Evolutionary conservation across 2,113 vertebrate species (phyloP).

Genomic region (Etia nguti): DNA sequence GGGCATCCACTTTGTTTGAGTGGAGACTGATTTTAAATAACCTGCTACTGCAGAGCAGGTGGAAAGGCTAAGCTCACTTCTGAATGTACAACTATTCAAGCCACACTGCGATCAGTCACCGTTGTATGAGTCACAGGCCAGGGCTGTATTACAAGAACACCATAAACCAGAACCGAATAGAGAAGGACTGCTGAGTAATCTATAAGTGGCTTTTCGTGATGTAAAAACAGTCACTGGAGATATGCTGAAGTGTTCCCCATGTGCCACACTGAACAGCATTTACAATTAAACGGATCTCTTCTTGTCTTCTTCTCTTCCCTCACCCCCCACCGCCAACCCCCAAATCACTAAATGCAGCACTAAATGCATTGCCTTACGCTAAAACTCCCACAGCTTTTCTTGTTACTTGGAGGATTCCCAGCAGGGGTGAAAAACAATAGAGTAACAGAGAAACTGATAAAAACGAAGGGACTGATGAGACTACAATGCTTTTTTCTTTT

Average conservation of each 20-base stretch:
- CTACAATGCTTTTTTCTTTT: neutral
- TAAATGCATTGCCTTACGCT: neutral
- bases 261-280: neutral
- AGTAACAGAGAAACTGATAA: neutral
- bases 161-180: slow-evolving; percentile 13
- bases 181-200: neutral
- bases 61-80: neutral
- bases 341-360: neutral
- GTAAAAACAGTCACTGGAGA: neutral
- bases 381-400: neutral
- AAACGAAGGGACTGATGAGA: neutral
- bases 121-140: slow-evolving; percentile 9
- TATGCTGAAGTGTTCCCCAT: neutral
- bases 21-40: neutral
- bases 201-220: slow-evolving; percentile 4
- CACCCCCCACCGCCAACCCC: neutral
- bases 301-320: neutral
- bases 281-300: neutral
- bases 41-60: neutral
- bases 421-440: neutral
- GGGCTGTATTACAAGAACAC: neutral
- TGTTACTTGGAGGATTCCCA: neutral
- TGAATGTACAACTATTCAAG: neutral
- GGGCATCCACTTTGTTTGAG: neutral
- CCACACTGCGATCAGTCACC: neutral